Conservation (phyloP, 2,888 invertebrate species). For the Harpagoxenus sublaevis region DNA sequence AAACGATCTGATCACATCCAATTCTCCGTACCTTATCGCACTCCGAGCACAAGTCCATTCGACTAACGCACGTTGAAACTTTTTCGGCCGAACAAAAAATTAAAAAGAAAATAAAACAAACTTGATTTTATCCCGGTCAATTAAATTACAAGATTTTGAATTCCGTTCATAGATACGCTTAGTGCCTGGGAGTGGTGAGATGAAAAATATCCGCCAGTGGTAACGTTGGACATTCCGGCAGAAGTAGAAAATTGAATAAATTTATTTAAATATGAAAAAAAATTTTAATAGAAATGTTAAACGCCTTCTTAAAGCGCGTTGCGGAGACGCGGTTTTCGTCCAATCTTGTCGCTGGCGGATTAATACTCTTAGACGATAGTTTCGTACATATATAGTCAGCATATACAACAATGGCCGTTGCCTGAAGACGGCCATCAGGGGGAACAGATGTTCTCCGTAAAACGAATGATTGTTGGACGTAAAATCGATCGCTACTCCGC, state of each 20-base stretch:
- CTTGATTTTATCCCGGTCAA: not conserved
- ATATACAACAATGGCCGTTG: slow-evolving; percentile 30
- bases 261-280: not conserved
- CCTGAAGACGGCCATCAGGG: not conserved
- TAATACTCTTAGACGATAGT: slow-evolving; percentile 51
- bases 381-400: slow-evolving; percentile 48
- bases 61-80: not conserved
- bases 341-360: slow-evolving; percentile 10
- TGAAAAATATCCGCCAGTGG: slow-evolving; percentile 21
- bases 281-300: not conserved
- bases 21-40: slow-evolving; percentile 3
- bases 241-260: not conserved
- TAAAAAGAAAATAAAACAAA: not conserved
- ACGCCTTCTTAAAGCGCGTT: not conserved
- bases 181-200: not conserved
- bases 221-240: slow-evolving; percentile 5
- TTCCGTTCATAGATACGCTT: slow-evolving; percentile 2
- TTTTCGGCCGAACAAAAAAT: not conserved
- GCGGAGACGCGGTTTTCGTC: not conserved
- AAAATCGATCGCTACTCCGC: slow-evolving; percentile 62
- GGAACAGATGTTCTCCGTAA: not conserved
- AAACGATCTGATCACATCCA: slow-evolving; percentile 5
- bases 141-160: slow-evolving; percentile 2
- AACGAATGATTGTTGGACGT: slow-evolving; percentile 45
- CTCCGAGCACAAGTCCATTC: not conserved